Conservation (phyloP, 2,888 invertebrate species). For the Argynnis bischoffii region DNA sequence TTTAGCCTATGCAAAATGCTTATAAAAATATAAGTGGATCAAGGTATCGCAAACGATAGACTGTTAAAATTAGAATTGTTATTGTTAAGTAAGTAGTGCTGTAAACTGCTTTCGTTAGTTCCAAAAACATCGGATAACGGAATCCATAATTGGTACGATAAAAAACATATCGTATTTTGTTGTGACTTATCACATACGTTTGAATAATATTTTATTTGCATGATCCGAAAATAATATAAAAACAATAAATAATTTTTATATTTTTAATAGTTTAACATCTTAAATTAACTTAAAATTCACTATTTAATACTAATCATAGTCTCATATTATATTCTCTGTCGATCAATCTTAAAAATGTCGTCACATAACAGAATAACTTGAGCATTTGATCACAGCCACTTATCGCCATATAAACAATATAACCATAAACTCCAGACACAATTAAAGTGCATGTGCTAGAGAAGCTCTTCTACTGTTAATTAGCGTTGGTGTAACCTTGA, state of each 20-base stretch:
- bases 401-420: conserved; percentile 55
- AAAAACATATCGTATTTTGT: too few species aligned
- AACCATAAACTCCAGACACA: conserved; percentile 57
- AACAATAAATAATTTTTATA: conserved; percentile 6
- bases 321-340: conserved; percentile 46
- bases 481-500: conserved; percentile 71
- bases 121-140: too few species aligned
- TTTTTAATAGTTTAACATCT: conserved; percentile 26
- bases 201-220: background rate
- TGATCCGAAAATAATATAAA: background rate
- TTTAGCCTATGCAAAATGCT: too few species aligned
- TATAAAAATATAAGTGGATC: too few species aligned
- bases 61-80: too few species aligned
- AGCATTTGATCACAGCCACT: conserved; percentile 78
- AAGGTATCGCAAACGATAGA: too few species aligned
- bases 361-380: conserved; percentile 56
- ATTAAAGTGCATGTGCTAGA: conserved; percentile 47
- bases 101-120: background rate
- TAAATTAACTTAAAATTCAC: conserved; percentile 27
- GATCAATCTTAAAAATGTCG: conserved; percentile 56
- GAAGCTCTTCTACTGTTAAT: conserved; percentile 52
- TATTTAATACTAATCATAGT: conserved; percentile 31
- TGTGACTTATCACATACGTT: background rate
- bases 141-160: too few species aligned
- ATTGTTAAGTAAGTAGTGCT: background rate